Conservation (phyloP, 2,888 invertebrate genomes). For the Microdon myrmicae region DNA sequence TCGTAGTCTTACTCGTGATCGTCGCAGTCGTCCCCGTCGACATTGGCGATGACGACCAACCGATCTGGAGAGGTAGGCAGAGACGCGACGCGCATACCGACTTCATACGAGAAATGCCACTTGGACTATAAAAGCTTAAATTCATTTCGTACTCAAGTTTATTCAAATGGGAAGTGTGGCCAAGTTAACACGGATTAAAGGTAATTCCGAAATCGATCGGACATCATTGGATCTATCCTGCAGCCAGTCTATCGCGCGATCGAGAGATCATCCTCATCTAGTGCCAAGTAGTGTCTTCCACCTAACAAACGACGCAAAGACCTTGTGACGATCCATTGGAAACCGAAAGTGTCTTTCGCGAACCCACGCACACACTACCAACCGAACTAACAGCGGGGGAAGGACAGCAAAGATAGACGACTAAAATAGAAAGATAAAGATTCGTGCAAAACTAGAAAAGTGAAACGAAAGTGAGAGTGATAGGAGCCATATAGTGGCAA, state of each 20-base stretch:
- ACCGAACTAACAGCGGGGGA: conserved; percentile 13
- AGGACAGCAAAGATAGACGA: conserved; percentile 3
- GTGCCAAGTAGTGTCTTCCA: conserved; percentile 3
- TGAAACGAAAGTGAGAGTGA: conserved; percentile 39
- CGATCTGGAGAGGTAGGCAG: conserved; percentile 33
- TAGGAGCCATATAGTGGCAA: conserved; percentile 5
- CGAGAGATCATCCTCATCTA: neutral
- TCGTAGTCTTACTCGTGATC: conserved; percentile 2
- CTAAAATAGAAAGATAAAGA: conserved; percentile 10
- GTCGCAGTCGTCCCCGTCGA: conserved; percentile 14
- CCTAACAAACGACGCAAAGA: conserved; percentile 11
- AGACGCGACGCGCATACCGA: conserved; percentile 44
- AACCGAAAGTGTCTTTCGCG: conserved; percentile 35
- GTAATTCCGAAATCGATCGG: conserved; percentile 19
- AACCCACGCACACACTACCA: conserved; percentile 2
- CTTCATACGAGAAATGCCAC: conserved; percentile 58
- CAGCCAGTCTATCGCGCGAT: too few species aligned
- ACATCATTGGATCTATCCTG: too few species aligned
- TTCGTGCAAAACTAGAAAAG: conserved; percentile 25
- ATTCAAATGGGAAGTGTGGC: conserved; percentile 67
- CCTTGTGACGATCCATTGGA: conserved; percentile 25
- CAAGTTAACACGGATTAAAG: conserved; percentile 58
- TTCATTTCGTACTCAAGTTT: conserved; percentile 66
- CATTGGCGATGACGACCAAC: conserved; percentile 24
- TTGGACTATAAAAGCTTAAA: conserved; percentile 66